These are phyloP conservation scores for Andricus quercusramuli DNA, from an alignment of 2,888 invertebrate species.

Conservation along the genomic window DNA sequence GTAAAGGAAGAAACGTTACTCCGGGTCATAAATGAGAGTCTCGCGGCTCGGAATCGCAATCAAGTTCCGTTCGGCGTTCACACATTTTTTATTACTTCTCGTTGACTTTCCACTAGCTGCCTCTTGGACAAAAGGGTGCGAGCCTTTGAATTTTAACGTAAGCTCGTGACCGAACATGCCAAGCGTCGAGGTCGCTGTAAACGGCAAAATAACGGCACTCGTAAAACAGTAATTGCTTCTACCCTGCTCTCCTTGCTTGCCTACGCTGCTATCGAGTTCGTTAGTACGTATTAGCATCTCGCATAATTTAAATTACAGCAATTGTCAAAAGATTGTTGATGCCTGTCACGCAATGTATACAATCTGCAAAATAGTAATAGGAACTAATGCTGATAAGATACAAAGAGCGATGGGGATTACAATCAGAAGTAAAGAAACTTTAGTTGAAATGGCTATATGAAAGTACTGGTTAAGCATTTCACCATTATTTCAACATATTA, in stretches of 20 bases:
- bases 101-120: constrained; percentile 39
- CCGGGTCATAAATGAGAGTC: constrained; percentile 12
- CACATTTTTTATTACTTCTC: constrained; percentile 42
- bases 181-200: constrained; percentile 47
- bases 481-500: too few relatives aligned
- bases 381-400: not conserved
- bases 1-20: constrained; percentile 10
- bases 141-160: constrained; percentile 45
- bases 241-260: constrained; percentile 35
- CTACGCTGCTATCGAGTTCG: constrained; percentile 21
- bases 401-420: not conserved
- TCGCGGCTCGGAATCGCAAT: constrained; percentile 35
- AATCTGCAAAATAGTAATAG: not conserved
- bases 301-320: constrained; percentile 30
- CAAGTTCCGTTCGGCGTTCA: constrained; percentile 38
- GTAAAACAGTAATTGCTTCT: constrained; percentile 52
- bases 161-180: constrained; percentile 50
- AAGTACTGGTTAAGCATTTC: not conserved
- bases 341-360: constrained; percentile 19
- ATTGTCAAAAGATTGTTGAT: constrained; percentile 16
- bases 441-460: not conserved
- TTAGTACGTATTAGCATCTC: constrained; percentile 33
- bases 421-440: not conserved
- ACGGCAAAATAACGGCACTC: constrained; percentile 52
- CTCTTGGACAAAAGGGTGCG: constrained; percentile 32